These are phyloP conservation scores for Meteorus colon DNA, from an alignment of 2,888 invertebrate species.

Conservation along the genomic window DNA sequence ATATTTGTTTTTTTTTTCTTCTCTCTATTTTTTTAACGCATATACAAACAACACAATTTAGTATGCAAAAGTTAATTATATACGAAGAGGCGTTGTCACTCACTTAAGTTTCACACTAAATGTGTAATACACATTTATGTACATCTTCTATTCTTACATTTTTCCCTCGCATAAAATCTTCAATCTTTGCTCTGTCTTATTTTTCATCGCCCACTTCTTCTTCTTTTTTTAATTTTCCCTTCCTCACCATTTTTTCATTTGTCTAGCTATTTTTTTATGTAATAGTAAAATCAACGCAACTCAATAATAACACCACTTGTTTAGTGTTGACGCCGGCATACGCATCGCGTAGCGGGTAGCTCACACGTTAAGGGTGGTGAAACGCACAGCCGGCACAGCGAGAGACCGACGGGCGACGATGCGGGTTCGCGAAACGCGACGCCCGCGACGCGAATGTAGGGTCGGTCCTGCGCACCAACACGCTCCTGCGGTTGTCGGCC, in stretches of 20 bases:
- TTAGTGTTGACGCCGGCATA: slow-evolving; percentile 22
- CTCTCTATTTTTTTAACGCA: no score
- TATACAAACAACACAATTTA: no score
- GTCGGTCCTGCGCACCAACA: slow-evolving; percentile 67
- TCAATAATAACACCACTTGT: background rate
- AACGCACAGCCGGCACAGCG: slow-evolving; percentile 40
- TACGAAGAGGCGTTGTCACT: background rate
- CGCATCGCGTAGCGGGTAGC: background rate
- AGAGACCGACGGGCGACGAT: slow-evolving; percentile 52
- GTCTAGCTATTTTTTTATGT: no score
- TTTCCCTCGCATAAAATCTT: background rate
- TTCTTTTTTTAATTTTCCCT: background rate
- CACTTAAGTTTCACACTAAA: background rate
- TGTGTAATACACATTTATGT: no score
- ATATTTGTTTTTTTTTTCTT: background rate
- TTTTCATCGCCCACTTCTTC: background rate
- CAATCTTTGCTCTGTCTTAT: background rate
- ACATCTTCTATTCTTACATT: background rate
- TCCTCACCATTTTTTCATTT: no score
- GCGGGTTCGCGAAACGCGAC: slow-evolving; percentile 56
- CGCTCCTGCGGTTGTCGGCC: slow-evolving; percentile 61
- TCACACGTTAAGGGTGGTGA: background rate
- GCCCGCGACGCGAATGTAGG: slow-evolving; percentile 64
- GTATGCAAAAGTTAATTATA: no score
- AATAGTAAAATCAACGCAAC: background rate